Base-by-base conservation (phyloP, 1,140 invertebrate species). In the Tyrophagus putrescentiae region DNA sequence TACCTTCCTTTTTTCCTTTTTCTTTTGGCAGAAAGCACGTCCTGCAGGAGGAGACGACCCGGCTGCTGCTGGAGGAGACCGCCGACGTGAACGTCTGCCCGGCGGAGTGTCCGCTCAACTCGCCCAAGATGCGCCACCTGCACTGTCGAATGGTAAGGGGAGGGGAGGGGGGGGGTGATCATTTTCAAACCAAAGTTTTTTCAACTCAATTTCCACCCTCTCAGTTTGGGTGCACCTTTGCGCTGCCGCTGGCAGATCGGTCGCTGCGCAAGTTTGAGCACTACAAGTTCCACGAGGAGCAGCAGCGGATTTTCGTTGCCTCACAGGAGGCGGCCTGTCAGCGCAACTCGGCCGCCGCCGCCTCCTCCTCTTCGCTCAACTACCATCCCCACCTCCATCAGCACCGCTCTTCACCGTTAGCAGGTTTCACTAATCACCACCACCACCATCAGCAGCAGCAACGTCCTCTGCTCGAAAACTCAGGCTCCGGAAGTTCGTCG, bases 181-280 rank as follows among this genome's bases (percentile, higher is more conserved):
- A n/a, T n/a, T n/a, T n/a, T n/a, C n/a, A n/a, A n/a, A n/a, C n/a
- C n/a, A n/a, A n/a, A n/a, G n/a, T n/a, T 39, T 48, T 13, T 5
- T 3, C 3, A 29, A 18, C 41, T 50, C 32, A 5, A 11, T 36
- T 53, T 28, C 54, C 32, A 21, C 32, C 64, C 27, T 61, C 41
- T 76, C 71, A 85, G 84, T 85, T 89, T 67, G 85, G 83, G 59
- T 94, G 90, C 70, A 78, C 80, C 18, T 86, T 87, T 69, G 82
- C 87, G 3, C 84, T 93, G 56, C 73, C 87, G 21, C 80, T 82
- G 7, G 80, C 80, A 13, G 88, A 91, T 66, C 85, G 85, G 66
- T 83, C 85, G 0, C 91, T 91, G 72, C 77, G 82, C 57, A 75
- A 87, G 64, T 74, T 93, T 5, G 87, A 95, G 65, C 90, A 95